Percentiles rank a stretch among this genome's conserved stretches.
Evolutionary conservation across 1,140 invertebrate genomes (phyloP).

Genomic region (Lepidotrigona ventralis): DNA sequence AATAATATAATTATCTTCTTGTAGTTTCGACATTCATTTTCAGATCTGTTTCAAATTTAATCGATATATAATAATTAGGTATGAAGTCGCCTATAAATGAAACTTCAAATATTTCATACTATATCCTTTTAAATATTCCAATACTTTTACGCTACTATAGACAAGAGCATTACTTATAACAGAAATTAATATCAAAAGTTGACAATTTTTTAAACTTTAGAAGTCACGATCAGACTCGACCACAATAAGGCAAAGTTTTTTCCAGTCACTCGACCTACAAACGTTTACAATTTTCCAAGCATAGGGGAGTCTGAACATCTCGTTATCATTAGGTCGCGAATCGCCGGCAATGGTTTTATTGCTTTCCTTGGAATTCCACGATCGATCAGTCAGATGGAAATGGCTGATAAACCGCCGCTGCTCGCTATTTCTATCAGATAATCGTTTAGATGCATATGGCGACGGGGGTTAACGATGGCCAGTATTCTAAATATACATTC

Average conservation of each 20-base stretch:
- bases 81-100: too few relatives aligned
- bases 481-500: constrained; percentile 64
- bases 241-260: background rate
- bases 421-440: constrained; percentile 72
- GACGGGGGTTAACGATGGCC: constrained; percentile 62
- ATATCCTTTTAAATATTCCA: too few relatives aligned
- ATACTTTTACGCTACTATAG: background rate
- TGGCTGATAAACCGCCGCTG: constrained; percentile 64
- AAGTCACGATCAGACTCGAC: background rate
- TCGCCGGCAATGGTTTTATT: constrained; percentile 25
- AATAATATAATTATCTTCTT: too few relatives aligned
- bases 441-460: constrained; percentile 65
- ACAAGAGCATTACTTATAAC: background rate
- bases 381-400: constrained; percentile 71
- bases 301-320: background rate
- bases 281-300: background rate
- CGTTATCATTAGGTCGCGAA: constrained; percentile 58
- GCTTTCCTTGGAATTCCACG: constrained; percentile 60
- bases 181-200: background rate
- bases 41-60: too few relatives aligned
- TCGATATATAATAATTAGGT: too few relatives aligned
- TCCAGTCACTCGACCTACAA: background rate
- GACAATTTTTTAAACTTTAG: background rate
- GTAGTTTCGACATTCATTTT: too few relatives aligned
- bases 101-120: background rate